phyloP scores from a whole-genome alignment of 2,888 invertebrate species.

The Apodemia hepburni region DNA sequence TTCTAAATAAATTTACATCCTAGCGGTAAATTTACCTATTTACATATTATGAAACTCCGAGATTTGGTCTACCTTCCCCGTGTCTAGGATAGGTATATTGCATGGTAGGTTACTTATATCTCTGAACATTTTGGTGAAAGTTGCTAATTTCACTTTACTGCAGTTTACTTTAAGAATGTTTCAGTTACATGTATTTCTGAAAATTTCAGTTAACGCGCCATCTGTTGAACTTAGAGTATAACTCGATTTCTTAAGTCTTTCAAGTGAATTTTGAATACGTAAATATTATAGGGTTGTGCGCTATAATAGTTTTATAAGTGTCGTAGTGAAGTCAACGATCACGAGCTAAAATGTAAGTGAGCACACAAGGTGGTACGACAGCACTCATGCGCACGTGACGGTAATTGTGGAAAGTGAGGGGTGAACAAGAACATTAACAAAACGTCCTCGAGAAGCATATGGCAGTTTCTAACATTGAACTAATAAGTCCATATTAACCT shows the following conservation, averaged over 20 bases:
- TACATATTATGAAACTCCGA: too few relatives aligned
- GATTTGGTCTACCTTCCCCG: too few relatives aligned
- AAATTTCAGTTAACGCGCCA: neutral
- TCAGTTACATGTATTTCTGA: too few relatives aligned
- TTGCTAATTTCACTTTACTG: too few relatives aligned
- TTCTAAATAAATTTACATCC: too few relatives aligned
- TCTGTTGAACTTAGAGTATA: neutral
- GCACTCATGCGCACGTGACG: constrained; percentile 61
- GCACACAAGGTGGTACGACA: constrained; percentile 40
- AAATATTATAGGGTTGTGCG: neutral
- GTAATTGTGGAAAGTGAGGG: constrained; percentile 32
- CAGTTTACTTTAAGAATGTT: too few relatives aligned
- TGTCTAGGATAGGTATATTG: too few relatives aligned
- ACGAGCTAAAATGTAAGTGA: constrained; percentile 22
- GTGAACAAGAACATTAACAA: constrained; percentile 29
- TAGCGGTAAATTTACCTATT: too few relatives aligned
- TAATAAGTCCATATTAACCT: neutral
- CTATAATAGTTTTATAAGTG: constrained; percentile 6
- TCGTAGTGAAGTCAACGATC: constrained; percentile 19
- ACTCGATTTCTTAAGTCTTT: too few relatives aligned
- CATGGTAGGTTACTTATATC: too few relatives aligned
- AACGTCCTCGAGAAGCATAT: constrained; percentile 44
- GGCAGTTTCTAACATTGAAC: constrained; percentile 31
- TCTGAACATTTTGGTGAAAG: too few relatives aligned
- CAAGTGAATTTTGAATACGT: neutral